Base-by-base conservation (phyloP, 2,888 invertebrate genomes). In the Nemapogon koenigi region DNA sequence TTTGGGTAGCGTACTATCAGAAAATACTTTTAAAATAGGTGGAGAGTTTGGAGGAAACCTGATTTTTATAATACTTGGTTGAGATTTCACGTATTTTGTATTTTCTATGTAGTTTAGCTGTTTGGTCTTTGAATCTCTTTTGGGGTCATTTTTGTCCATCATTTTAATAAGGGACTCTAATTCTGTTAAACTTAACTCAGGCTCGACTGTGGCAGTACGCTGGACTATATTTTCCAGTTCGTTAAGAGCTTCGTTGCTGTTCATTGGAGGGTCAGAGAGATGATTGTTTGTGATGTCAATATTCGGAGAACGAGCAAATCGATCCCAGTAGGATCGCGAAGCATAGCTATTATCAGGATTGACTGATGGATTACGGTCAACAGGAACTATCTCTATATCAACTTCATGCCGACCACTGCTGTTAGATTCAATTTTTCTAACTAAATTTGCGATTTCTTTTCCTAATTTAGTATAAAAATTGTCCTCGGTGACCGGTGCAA, bases 261-360 rank as follows among this genome's bases (percentile, higher is more conserved):
- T 53, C 40, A 52, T 57, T 16, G 31, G 31, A 31, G 16, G 16
- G 16, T 31, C 8, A 14, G 6, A 17, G 7, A 16, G 8, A 17
- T 7, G n/a, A 7, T 31, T 2, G 10, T 31, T 16, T n/a, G 4
- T 16, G 16, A 14, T 29, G 3, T 29, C 7, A n/a, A n/a, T n/a
- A n/a, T n/a, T n/a, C 2, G 71, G 70, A 7, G 76, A 75, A 45
- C 76, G 59, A 2, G 68, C 59, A 36, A 61, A 67, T 46, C 75
- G 59, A 39, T 76, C 76, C 73, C 73, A 75, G 48, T 61, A 71
- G 3, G 70, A 63, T 25, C 53, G 53, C 8, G 70, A 59, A 2
- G 54, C 45, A 43, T 56, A 59, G 37, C 46, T 52, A 22, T 61
- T 56, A 41, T 63, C 58, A 38, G 55, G 57, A 31, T 66, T 54